A percentile compares a stretch with the other conserved stretches of the same genome.
These are phyloP conservation scores for Python bivittatus DNA, from an alignment of 2,113 vertebrate species.

Conservation along the genomic window DNA sequence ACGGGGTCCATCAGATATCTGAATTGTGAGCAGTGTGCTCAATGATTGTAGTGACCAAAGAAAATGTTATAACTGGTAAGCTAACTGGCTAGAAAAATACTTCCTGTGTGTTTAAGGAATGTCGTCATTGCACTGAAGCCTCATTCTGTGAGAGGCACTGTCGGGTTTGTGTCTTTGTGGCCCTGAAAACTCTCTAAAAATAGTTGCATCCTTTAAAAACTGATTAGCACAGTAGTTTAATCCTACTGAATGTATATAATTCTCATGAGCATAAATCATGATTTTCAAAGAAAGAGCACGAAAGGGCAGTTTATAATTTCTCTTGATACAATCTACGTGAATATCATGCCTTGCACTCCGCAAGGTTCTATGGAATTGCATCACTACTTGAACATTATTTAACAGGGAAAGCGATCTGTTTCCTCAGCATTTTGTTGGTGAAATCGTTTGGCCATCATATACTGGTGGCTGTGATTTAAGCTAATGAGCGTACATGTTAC, in stretches of 20 bases:
- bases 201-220: not conserved
- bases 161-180: not conserved
- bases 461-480: not conserved
- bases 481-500: not conserved
- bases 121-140: not conserved
- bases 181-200: not conserved
- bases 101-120: not conserved
- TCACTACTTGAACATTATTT: not conserved
- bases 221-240: not conserved
- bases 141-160: not conserved
- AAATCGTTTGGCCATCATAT: not conserved
- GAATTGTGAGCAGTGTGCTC: not conserved
- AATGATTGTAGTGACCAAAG: not conserved
- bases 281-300: not conserved
- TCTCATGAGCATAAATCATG: not conserved
- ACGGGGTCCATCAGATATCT: not conserved
- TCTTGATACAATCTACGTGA: not conserved
- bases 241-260: not conserved
- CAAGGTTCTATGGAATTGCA: not conserved
- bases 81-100: not conserved
- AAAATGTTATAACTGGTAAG: not conserved
- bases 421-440: not conserved
- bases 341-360: not conserved
- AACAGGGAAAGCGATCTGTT: not conserved
- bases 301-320: not conserved